Base-by-base conservation (phyloP, 2,888 invertebrate species). In the Punctoribates punctum region DNA sequence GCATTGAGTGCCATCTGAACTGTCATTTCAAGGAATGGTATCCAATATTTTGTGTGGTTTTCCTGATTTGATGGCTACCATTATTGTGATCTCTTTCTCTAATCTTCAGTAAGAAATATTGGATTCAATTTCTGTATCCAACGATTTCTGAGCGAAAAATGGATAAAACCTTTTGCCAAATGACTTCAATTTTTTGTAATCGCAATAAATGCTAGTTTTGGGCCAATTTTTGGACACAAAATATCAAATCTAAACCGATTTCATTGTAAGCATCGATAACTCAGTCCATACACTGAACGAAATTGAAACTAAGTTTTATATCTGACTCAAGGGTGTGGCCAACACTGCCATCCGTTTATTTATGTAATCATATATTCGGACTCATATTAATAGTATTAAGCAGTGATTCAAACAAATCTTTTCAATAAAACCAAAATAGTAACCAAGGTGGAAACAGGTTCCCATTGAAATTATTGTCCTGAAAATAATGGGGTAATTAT, bases 21-120 rank as follows among this genome's bases (percentile, higher is more conserved):
- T 67, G 65, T 67, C 65, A 67, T n/a, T 20, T 11, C 38, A 34
- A 67, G n/a, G 34, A 67, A 67, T 38, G 38, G 20, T 17, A 38
- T 38, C 23, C 65, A 67, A 27, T 38, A 67, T 67, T 67, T 38
- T 23, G 3, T 67, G 65, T 38, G 60, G 38, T 34, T 38, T 8
- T 67, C 60, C 38, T 67, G 34, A 67, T 67, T 67, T 67, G 34
- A 38, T 67, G 65, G 29, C 42, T 42, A 67, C 65, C 34, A 20
- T 67, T 67, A 20, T 67, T 38, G n/a, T 42, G 38, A 67, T 67
- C 60, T 60, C 29, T 60, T 60, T 60, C 27, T 17, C 60, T 27
- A 67, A 67, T 67, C 65, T 67, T 67, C 34, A 67, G 38, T 27
- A 67, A 67, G 25, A 60, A 25, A 60, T 67, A 67, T 67, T 38